Conservation (phyloP, 1,140 invertebrate species). For the Onthophagus taurus region DNA sequence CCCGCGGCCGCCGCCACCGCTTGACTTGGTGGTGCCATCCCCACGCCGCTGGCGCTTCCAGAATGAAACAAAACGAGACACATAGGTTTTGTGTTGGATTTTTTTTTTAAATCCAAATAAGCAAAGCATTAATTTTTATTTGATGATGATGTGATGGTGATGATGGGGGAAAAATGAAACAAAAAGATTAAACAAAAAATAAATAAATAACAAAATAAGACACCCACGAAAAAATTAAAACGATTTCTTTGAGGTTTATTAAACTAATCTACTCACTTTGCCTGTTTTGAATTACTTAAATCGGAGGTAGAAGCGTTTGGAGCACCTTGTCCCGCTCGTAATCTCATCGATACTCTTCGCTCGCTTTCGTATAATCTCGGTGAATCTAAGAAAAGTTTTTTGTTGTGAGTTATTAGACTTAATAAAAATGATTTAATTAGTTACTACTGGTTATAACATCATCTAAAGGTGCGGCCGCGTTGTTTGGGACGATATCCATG, state of each 20-base stretch:
- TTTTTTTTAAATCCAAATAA: conserved; percentile 3
- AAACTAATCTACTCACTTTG: conserved; percentile 34
- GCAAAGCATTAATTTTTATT: conserved; percentile 6
- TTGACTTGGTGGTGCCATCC: conserved; percentile 34
- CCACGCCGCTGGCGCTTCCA: conserved; percentile 38
- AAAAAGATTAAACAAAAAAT: conserved; percentile 6
- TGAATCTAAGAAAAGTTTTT: conserved; percentile 35
- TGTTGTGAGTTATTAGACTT: too few species aligned
- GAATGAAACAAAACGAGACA: conserved; percentile 37
- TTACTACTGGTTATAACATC: conserved; percentile 35
- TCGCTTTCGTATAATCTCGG: conserved; percentile 43
- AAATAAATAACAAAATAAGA: conserved; percentile 8
- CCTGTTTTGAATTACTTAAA: conserved; percentile 34
- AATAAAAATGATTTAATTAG: conserved; percentile 10
- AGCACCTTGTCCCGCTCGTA: conserved; percentile 36
- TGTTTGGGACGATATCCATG: conserved; percentile 26
- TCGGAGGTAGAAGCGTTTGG: conserved; percentile 36
- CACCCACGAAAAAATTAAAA: conserved; percentile 5
- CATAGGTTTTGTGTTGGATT: conserved; percentile 28
- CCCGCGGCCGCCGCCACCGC: too few species aligned
- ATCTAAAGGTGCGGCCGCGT: conserved; percentile 28
- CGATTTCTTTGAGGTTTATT: conserved; percentile 3
- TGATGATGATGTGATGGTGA: conserved; percentile 12
- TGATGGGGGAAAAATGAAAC: background rate
- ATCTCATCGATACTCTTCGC: conserved; percentile 42